Conservation (phyloP, 2,113 vertebrate genomes). For the Ctenomys sociabilis region DNA sequence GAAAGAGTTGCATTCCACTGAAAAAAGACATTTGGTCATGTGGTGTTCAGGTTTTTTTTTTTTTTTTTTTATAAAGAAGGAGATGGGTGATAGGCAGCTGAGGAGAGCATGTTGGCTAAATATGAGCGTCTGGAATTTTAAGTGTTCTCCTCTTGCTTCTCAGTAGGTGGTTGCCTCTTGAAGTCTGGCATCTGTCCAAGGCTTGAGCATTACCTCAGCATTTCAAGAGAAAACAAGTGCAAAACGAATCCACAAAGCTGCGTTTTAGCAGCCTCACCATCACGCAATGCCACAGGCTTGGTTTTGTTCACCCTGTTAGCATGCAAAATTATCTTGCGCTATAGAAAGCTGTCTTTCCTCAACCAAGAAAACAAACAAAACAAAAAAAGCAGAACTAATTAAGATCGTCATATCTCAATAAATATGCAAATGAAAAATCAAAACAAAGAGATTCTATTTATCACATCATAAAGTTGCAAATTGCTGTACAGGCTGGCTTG, state of each 20-base stretch:
- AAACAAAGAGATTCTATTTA: slow-evolving; percentile 88
- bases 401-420: slow-evolving; percentile 88
- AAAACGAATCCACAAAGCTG: slow-evolving; percentile 46
- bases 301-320: slow-evolving; percentile 66
- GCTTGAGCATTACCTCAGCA: slow-evolving; percentile 39
- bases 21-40: not conserved
- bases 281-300: slow-evolving; percentile 49
- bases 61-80: slow-evolving; percentile 23
- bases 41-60: not conserved
- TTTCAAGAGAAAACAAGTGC: slow-evolving; percentile 46
- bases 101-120: not conserved
- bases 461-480: slow-evolving; percentile 88
- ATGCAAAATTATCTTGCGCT: slow-evolving; percentile 47
- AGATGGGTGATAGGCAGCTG: not conserved
- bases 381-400: slow-evolving; percentile 86
- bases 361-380: slow-evolving; percentile 78
- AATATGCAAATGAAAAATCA: slow-evolving; percentile 89
- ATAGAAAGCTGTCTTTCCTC: slow-evolving; percentile 75
- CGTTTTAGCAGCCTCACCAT: slow-evolving; percentile 21
- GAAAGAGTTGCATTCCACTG: not conserved
- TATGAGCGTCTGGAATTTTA: slow-evolving; percentile 13
- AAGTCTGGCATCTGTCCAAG: slow-evolving; percentile 68
- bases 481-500: slow-evolving; percentile 78
- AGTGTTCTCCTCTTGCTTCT: slow-evolving; percentile 53
- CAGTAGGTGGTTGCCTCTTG: slow-evolving; percentile 62